Evolutionary conservation across 2,888 invertebrate genomes (phyloP), one percentile per base, ranked within the genome.

Genomic region (Heteromyza rotundicornis): DNA sequence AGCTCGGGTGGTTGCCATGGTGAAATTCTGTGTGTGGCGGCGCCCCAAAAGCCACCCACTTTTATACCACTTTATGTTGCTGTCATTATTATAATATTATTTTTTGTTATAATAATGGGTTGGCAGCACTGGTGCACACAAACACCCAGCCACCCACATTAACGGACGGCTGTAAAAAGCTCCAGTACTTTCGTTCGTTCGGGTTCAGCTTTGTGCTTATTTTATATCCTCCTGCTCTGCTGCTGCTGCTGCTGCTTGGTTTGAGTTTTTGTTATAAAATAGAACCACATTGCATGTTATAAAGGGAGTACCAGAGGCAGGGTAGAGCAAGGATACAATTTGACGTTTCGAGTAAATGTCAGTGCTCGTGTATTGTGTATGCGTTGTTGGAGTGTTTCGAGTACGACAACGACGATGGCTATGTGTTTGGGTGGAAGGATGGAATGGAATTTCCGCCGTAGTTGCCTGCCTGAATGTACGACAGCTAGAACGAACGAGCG

Each of bases 31-130:
- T 40, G n/a, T 8, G 14, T 14, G 14, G 20, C 7, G 20, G 47
- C 47, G 47, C 47, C 64, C n/a, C 65, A 20, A 50, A 53, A 64
- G 57, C 66, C 66, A 56, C 65, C 64, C 68, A 68, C 66, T 67
- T 58, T 67, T 60, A 62, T 57, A 62, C n/a, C n/a, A n/a, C 50
- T 61, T 60, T 60, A 60, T 63, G 61, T 50, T 61, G 61, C 75
- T 76, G 74, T 70, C 77, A 72, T 76, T 77, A 76, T 75, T 70
- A 76, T 77, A 77, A 73, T 76, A 76, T 75, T 74, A 77, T 77
- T 74, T 76, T 77, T 77, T 73, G 65, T 75, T 74, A 75, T 78
- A 78, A 69, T 76, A 76, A 76, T 73, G 73, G 74, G 71, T 71
- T 74, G 76, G 68, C 75, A 70, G 67, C 68, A 67, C 70, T 66